Evolutionary conservation across 2,113 vertebrate genomes (phyloP), one percentile per base, ranked within the genome.

Genomic region (Eubucco bourcierii): DNA sequence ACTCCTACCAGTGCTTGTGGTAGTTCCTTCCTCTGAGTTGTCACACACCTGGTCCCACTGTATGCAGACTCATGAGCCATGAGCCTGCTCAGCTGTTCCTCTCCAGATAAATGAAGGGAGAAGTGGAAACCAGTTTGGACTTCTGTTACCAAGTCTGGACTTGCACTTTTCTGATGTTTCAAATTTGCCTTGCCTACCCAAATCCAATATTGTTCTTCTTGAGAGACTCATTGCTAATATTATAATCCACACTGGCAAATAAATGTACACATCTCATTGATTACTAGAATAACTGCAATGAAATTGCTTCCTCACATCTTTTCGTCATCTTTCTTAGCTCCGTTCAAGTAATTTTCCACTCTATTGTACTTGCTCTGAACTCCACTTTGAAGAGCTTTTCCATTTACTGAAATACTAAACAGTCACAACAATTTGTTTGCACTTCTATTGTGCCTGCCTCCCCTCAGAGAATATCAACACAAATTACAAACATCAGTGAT

Each of bases 361-460:
- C 90, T 96, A 70, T 94, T 93, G 90, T 96, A 78, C 88, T 93
- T 91, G 70, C 66, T 95, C 87, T 96, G 82, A 96, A 94, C 84
- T 94, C 58, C 16, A 8, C 73, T 95, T 93, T 90, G 94, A 94
- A 94, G 95, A 94, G 70, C 76, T 95, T 93, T 95, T 93, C 93
- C 93, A 83, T 91, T 92, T 94, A 85, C 82, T 92, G 96, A 87
- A 96, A 93, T 95, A 92, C 90, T 94, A 91, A 94, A 77, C 90
- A 96, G 94, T 94, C 93, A 94, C 90, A 94, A 95, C 76, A 92
- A 91, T 95, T 95, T 96, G 93, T 95, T 95, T 96, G 91, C 93
- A 91, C 87, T 95, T 90, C 85, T 75, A 86, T 95, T 96, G 93
- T 96, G 87, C 91, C 41, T 95, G 81, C 61, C 75, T 96, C 50